These are phyloP conservation scores for Kradibia gibbosae DNA, from an alignment of 1,140 invertebrate species.

Conservation along the genomic window DNA sequence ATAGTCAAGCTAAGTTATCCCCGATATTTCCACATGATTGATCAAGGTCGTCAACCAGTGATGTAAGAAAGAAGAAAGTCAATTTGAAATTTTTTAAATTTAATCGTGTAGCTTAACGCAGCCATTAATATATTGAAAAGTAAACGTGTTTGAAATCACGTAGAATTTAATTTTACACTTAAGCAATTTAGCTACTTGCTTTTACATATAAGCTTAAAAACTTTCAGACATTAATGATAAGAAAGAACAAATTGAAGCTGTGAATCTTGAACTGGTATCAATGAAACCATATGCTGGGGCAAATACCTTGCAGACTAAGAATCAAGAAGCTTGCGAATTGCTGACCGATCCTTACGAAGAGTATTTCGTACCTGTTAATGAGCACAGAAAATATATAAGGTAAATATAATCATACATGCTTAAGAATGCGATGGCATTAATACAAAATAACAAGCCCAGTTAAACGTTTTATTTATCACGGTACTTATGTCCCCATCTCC, in stretches of 20 bases:
- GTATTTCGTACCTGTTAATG: slow-evolving; percentile 88
- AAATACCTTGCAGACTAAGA: slow-evolving; percentile 78
- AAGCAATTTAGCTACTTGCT: background rate
- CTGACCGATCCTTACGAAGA: slow-evolving; percentile 82
- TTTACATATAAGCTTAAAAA: background rate
- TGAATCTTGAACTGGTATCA: slow-evolving; percentile 85
- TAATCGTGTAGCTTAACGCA: background rate
- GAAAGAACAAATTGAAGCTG: slow-evolving; percentile 78
- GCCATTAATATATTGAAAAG: background rate
- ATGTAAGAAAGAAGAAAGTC: slow-evolving; percentile 29
- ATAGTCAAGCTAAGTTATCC: slow-evolving; percentile 22
- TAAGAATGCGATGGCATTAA: background rate
- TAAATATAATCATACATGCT: slow-evolving; percentile 63
- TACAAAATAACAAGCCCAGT: background rate
- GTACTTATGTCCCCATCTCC: slow-evolving; percentile 6
- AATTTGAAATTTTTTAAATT: background rate
- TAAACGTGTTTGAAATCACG: background rate
- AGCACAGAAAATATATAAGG: slow-evolving; percentile 88
- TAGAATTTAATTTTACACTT: background rate
- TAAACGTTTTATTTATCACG: slow-evolving; percentile 4
- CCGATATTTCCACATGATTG: slow-evolving; percentile 24
- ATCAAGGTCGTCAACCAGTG: slow-evolving; percentile 36
- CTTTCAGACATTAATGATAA: slow-evolving; percentile 63
- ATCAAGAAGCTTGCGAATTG: slow-evolving; percentile 79
- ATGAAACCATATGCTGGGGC: slow-evolving; percentile 79